Evolutionary conservation across 1,140 invertebrate species (phyloP), one percentile per base, ranked within the genome.

Genomic region (Bombus impatiens): DNA sequence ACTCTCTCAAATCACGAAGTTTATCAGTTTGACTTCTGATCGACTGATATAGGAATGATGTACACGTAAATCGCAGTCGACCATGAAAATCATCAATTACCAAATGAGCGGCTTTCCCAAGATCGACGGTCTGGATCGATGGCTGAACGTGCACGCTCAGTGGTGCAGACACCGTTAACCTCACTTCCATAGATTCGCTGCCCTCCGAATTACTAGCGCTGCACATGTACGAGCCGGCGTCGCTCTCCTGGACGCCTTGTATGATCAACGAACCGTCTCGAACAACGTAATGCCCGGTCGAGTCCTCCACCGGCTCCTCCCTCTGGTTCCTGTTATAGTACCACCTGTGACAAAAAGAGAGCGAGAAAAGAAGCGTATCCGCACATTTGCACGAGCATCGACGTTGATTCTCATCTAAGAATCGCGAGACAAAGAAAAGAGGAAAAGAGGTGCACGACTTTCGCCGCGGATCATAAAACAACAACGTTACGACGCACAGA

Each of bases 191-290:
- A 15, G 95, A 93, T 88, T 96, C 96, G 88, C 96, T 96, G 9
- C 96, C 96, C 84, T 96, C 96, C 86, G 95, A 95, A 92, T 96
- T 97, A 91, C 96, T 96, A 12, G 96, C 96, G 40, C 96, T 95
- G 92, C 96, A 96, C 82, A 94, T 94, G 87, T 96, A 96, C 35
- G 93, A 92, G 2, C 96, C 96, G 74, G 94, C 94, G 87, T 96
- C 95, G 28, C 92, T 91, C 86, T 96, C 95, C 82, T 94, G 94
- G n/a, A 96, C 95, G 22, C 94, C 94, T 81, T 95, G 95, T 89
- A 96, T 94, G 86, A 96, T 95, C 76, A 96, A 90, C 37, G 95
- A 95, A 35, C 96, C 96, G 86, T 96, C 95, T 77, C 95, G 95
- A n/a, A 96, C 92, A 76, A 91, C 92, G 47, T 94, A 95, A 67